A percentile compares a stretch with the other conserved stretches of the same genome.
Conservation (phyloP, 1,140 invertebrate species). For the Fragariocoptes setiger region DNA sequence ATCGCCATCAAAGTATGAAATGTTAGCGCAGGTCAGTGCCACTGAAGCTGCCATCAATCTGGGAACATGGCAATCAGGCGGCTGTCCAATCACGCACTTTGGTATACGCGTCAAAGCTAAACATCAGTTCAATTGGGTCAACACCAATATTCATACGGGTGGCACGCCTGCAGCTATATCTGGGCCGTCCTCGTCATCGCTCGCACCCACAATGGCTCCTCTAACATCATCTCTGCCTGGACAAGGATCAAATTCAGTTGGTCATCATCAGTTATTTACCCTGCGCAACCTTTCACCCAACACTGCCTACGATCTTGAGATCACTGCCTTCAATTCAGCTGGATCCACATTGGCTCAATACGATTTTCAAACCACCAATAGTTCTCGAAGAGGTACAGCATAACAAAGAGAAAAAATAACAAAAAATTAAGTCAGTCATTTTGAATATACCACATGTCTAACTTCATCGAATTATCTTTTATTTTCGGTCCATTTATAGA, state of each 20-base stretch:
- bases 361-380: slow-evolving; percentile 5
- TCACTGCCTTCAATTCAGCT: slow-evolving; percentile 6
- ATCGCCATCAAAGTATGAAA: slow-evolving; percentile 3
- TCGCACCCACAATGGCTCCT: neutral
- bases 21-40: slow-evolving; percentile 1
- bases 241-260: neutral
- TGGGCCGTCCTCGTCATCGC: slow-evolving; percentile 1
- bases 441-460: no score
- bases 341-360: slow-evolving; percentile 7
- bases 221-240: neutral
- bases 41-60: slow-evolving; percentile 4
- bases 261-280: no score
- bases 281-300: slow-evolving; percentile 4
- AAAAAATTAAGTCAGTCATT: no score
- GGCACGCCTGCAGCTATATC: neutral
- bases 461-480: no score
- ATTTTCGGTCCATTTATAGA: no score
- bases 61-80: slow-evolving; percentile 7
- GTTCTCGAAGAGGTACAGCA: slow-evolving; percentile 2
- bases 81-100: slow-evolving; percentile 8
- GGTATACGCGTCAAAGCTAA: neutral
- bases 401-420: no score
- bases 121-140: neutral
- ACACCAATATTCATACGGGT: neutral
- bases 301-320: slow-evolving; percentile 4